Evolutionary conservation across 2,888 invertebrate genomes (phyloP).

Genomic region (Xestoiulus laeticollis): DNA sequence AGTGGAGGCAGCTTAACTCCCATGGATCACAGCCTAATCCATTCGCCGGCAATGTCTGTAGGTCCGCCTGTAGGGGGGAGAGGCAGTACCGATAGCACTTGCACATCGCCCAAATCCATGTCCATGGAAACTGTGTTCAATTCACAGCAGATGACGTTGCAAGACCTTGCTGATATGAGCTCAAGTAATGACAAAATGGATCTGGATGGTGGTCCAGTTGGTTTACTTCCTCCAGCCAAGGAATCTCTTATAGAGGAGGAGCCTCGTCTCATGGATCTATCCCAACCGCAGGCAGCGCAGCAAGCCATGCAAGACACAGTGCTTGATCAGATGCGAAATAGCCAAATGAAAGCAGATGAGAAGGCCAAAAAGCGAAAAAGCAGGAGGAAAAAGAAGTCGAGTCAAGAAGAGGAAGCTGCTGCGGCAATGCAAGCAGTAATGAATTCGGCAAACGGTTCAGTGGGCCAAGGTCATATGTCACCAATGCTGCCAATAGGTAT

Average conservation of each 20-base stretch:
- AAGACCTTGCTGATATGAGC: slow-evolving; percentile 54
- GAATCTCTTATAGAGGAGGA: slow-evolving; percentile 52
- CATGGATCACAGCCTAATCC: slow-evolving; percentile 46
- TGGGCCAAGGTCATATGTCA: background rate
- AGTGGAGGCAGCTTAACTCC: slow-evolving; percentile 30
- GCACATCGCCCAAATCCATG: slow-evolving; percentile 47
- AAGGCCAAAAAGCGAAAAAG: slow-evolving; percentile 45
- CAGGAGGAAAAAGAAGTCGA: slow-evolving; percentile 45
- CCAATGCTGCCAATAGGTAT: slow-evolving; percentile 42
- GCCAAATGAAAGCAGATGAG: slow-evolving; percentile 18
- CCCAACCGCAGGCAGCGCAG: slow-evolving; percentile 46
- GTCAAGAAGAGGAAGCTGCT: slow-evolving; percentile 38
- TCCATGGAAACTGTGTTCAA: slow-evolving; percentile 51
- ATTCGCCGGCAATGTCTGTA: slow-evolving; percentile 39
- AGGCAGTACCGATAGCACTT: slow-evolving; percentile 40
- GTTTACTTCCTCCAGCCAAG: slow-evolving; percentile 46
- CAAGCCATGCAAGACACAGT: slow-evolving; percentile 30
- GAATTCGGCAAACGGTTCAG: slow-evolving; percentile 11
- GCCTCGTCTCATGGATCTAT: slow-evolving; percentile 51
- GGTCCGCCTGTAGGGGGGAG: background rate
- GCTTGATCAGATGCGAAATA: background rate
- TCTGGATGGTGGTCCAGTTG: slow-evolving; percentile 44
- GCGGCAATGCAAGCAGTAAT: slow-evolving; percentile 27
- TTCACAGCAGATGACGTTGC: slow-evolving; percentile 54
- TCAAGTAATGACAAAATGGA: slow-evolving; percentile 53